Percentiles rank a stretch among this genome's conserved stretches.
These are phyloP conservation scores for Oreochromis niloticus DNA, from an alignment of 2,113 vertebrate genomes.

Conservation along the genomic window DNA sequence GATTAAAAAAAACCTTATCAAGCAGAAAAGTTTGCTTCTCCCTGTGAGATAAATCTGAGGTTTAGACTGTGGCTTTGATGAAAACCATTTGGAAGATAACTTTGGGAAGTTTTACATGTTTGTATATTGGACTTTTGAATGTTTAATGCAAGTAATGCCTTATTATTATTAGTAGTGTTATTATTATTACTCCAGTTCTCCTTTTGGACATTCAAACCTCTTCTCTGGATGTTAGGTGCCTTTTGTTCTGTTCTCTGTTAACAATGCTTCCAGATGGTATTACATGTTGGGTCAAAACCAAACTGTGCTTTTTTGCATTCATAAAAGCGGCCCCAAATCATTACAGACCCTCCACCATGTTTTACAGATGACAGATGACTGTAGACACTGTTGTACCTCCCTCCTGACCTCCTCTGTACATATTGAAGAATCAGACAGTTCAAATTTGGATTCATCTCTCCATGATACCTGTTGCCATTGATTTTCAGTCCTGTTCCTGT, in stretches of 20 bases:
- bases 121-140: not conserved
- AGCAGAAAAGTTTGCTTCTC: not conserved
- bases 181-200: not conserved
- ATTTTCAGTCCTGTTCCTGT: not conserved
- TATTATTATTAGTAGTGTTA: not conserved
- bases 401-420: not conserved
- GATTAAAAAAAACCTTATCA: not conserved
- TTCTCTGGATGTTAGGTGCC: not conserved
- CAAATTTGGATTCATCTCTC: not conserved
- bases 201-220: not conserved
- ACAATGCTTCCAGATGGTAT: not conserved
- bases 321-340: not conserved
- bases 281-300: not conserved
- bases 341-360: not conserved
- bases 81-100: not conserved
- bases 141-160: not conserved
- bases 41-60: not conserved
- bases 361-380: not conserved
- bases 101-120: not conserved
- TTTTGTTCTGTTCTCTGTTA: not conserved
- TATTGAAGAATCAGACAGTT: not conserved
- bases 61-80: not conserved
- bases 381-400: not conserved
- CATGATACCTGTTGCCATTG: not conserved
- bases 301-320: not conserved